Conservation (phyloP, 2,797 vertebrate species). For the Brachyrhaphis roseni region DNA sequence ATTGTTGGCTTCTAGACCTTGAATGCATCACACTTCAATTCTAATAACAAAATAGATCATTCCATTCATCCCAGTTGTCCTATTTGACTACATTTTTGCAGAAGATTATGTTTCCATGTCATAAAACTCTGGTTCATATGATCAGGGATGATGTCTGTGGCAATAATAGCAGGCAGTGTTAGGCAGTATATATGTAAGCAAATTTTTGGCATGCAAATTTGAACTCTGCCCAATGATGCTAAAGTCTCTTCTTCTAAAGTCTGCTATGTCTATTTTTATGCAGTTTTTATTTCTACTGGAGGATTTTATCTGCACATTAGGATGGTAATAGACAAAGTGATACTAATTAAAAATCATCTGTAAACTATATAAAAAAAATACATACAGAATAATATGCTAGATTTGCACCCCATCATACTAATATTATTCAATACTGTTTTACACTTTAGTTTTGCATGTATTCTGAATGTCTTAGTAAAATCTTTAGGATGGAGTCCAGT, state of each 20-base stretch:
- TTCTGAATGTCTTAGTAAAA: background rate
- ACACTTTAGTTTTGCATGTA: background rate
- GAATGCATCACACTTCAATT: background rate
- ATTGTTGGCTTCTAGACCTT: background rate
- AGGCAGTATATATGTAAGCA: background rate
- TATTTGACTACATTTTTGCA: background rate
- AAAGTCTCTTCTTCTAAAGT: background rate
- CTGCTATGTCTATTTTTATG: background rate
- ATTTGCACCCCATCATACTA: too few species aligned
- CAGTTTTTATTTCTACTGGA: background rate
- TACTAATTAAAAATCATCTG: background rate
- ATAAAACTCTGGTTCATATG: background rate
- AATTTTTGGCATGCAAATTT: constrained; percentile 8
- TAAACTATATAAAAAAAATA: background rate
- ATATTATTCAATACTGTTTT: background rate
- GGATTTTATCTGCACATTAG: background rate
- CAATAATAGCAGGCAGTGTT: background rate
- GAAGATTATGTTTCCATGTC: background rate
- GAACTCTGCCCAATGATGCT: background rate
- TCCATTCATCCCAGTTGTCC: background rate
- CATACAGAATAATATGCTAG: background rate
- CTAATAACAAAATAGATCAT: background rate
- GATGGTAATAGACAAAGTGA: background rate
- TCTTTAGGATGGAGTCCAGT: constrained; percentile 27
- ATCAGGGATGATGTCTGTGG: background rate